A percentile compares a stretch with the other conserved stretches of the same genome.
Conservation (phyloP, 2,113 vertebrate genomes). For the Malaclemys terrapin region DNA sequence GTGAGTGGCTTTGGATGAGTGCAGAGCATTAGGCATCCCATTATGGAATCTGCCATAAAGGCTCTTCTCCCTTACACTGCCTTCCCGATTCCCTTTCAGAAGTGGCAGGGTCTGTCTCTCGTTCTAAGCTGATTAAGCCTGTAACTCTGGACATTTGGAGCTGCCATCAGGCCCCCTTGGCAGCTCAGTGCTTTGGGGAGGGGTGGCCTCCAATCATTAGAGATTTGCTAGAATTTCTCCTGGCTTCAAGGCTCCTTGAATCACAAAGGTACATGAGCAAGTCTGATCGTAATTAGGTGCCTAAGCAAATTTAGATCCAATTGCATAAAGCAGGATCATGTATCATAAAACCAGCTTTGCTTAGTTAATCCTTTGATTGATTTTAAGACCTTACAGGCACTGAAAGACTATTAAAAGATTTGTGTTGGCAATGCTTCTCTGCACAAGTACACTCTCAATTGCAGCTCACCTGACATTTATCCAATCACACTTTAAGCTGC, state of each 20-base stretch:
- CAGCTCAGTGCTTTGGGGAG: neutral
- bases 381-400: constrained; percentile 55
- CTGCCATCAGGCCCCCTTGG: neutral
- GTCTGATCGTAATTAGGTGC: neutral
- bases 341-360: constrained; percentile 61
- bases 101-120: neutral
- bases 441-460: neutral
- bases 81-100: neutral
- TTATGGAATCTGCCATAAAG: neutral
- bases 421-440: constrained; percentile 5
- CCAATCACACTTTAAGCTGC: neutral
- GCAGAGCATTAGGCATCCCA: neutral
- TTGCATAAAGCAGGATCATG: constrained; percentile 54
- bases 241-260: neutral
- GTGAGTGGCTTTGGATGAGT: neutral
- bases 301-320: constrained; percentile 30
- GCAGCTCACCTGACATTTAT: neutral
- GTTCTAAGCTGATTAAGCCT: neutral
- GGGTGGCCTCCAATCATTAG: neutral
- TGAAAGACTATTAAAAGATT: constrained; percentile 68
- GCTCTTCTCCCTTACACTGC: neutral
- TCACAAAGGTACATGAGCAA: neutral
- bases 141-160: neutral
- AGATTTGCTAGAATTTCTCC: neutral
- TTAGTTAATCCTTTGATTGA: constrained; percentile 72